Evolutionary conservation across 92 coral and sea anemone genomes (phyloP), one percentile per base, ranked within the genome.

Genomic region (Montipora capitata): DNA sequence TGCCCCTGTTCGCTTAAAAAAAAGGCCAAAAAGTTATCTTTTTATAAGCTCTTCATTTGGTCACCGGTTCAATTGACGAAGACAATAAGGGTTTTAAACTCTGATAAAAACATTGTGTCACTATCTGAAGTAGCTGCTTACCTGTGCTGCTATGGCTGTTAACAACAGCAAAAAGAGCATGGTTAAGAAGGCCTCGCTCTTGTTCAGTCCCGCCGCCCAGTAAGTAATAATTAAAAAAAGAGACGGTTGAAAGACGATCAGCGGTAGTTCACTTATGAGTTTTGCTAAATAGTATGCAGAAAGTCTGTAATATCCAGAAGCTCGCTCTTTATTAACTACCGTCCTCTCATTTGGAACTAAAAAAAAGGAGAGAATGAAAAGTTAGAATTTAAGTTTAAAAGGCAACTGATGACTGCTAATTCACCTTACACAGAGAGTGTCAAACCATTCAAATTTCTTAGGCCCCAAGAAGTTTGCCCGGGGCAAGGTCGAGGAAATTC

Each of bases 271-370:
- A 72, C 99, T 97, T 14, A 92, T 67, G 41, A 92, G 88, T 89
- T 97, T 97, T 14, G 92, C 96, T 59, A 97, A 83, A 75, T 94
- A 97, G 82, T 97, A 97, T n/a, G 99, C 96, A 35, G 99, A 97
- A 38, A 97, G 92, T 20, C 99, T 95, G 80, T 97, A 97, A 86
- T 94, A 94, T 10, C 99, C 99, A 13, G 98, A 94, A 39, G 97
- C 93, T 52, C 99, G 82, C 57, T 97, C 99, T 85, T 97, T 97
- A 83, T 96, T 92, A 68, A 97, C 89, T 62, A 97, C 93, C 58
- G 95, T 95, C 15, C 95, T 80, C 65, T 97, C 99, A 14, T 94
- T 74, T 17, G 98, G 98, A 61, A 96, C 99, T 96, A 59, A 35
- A 75, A 64, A 35, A 39, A 38, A 13, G 40, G 1, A 6, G 6